Conservation (phyloP, 2,888 invertebrate genomes). For the Antheraea yamamai region DNA sequence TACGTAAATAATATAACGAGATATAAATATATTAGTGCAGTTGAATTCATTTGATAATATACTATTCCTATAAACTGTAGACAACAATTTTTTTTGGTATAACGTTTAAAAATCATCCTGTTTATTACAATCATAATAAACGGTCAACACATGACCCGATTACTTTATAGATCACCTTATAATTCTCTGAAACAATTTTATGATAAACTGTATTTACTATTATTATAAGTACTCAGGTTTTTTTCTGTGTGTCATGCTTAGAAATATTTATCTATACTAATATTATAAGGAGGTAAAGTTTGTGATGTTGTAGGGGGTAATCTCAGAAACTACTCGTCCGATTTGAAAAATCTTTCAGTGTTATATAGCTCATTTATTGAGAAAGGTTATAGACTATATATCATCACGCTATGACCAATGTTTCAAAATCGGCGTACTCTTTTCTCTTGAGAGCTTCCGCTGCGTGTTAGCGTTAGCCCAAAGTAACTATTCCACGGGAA, state of each 20-base stretch:
- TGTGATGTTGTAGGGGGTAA: too few species aligned
- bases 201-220: not conserved
- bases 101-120: slow-evolving; percentile 8
- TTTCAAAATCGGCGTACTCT: too few species aligned
- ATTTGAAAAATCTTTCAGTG: too few species aligned
- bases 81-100: not conserved
- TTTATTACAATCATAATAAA: not conserved
- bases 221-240: not conserved
- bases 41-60: not conserved
- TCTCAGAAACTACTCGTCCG: too few species aligned
- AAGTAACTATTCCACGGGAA: too few species aligned
- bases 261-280: not conserved
- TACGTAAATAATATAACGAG: not conserved
- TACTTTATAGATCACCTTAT: slow-evolving; percentile 13
- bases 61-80: not conserved
- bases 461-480: too few species aligned
- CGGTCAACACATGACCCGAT: slow-evolving; percentile 8
- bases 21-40: not conserved
- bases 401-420: too few species aligned
- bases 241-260: not conserved
- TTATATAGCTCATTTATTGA: too few species aligned
- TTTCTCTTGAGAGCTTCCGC: too few species aligned
- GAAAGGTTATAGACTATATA: too few species aligned
- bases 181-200: slow-evolving; percentile 14
- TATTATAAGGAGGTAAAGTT: too few species aligned